These are phyloP conservation scores for Telenomus remus DNA, from an alignment of 1,140 invertebrate genomes.

Conservation along the genomic window DNA sequence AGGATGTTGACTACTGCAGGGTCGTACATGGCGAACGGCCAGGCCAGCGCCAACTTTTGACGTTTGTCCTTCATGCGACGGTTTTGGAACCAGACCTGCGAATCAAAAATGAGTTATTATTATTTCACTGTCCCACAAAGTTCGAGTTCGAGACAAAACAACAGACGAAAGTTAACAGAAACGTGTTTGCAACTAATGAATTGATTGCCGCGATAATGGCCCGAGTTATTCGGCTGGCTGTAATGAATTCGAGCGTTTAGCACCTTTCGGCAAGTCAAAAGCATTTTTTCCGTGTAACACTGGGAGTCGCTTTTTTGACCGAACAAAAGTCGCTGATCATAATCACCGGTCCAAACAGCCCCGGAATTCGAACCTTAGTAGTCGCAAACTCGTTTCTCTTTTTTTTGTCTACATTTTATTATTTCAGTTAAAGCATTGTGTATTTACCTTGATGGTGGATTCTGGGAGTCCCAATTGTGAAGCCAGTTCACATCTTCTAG, in stretches of 20 bases:
- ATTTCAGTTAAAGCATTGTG: slow-evolving; percentile 30
- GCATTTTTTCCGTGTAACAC: slow-evolving; percentile 43
- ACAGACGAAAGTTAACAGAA: background rate
- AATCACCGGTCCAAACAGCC: slow-evolving; percentile 66
- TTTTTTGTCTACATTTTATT: slow-evolving; percentile 1
- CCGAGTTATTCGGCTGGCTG: slow-evolving; percentile 9
- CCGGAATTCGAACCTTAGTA: slow-evolving; percentile 9
- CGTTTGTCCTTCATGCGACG: slow-evolving; percentile 99
- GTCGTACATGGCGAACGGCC: slow-evolving; percentile 97
- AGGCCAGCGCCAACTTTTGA: slow-evolving; percentile 92
- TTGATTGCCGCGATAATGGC: slow-evolving; percentile 35
- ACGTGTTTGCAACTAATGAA: slow-evolving; percentile 21
- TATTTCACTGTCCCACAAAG: slow-evolving; percentile 1
- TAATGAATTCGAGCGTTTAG: slow-evolving; percentile 39
- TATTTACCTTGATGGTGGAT: slow-evolving; percentile 96
- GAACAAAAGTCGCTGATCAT: slow-evolving; percentile 51
- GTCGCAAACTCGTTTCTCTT: slow-evolving; percentile 4
- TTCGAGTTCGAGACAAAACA: background rate
- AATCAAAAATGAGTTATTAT: slow-evolving; percentile 2
- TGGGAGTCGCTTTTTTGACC: slow-evolving; percentile 38
- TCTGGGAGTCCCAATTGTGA: slow-evolving; percentile 94
- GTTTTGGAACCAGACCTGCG: slow-evolving; percentile 98
- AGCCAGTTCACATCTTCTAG: slow-evolving; percentile 95
- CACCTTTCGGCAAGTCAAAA: slow-evolving; percentile 38
- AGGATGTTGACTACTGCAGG: slow-evolving; percentile 92